These are phyloP conservation scores for Emydocephalus ijimae DNA, from an alignment of 2,113 vertebrate genomes.

Conservation along the genomic window DNA sequence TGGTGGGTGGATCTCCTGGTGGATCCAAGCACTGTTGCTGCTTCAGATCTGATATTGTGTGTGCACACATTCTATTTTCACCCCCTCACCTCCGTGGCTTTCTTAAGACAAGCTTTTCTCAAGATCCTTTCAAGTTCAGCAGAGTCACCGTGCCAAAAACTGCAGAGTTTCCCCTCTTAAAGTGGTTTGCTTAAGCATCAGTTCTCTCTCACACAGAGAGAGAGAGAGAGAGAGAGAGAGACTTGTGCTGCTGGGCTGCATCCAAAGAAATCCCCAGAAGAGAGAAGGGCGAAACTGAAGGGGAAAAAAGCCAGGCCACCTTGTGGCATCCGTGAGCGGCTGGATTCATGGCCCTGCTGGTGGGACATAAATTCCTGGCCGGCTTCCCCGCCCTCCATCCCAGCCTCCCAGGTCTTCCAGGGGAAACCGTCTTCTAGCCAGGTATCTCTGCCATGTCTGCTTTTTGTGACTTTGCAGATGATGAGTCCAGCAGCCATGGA, in stretches of 20 bases:
- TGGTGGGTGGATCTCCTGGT: background rate
- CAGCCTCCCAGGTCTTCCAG: constrained; percentile 46
- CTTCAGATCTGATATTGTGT: background rate
- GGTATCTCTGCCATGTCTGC: constrained; percentile 49
- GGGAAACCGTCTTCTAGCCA: background rate
- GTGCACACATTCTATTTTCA: background rate
- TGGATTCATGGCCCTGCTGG: background rate
- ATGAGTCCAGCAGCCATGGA: constrained; percentile 82
- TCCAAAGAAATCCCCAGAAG: constrained; percentile 35
- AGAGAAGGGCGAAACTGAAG: background rate
- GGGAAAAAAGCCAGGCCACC: background rate
- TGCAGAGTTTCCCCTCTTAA: background rate
- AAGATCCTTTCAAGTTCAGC: background rate
- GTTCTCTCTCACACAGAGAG: no score
- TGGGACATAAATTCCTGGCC: constrained; percentile 52
- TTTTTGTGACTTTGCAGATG: constrained; percentile 80
- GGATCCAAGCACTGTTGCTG: background rate
- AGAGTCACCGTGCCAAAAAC: background rate
- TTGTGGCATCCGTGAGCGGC: background rate
- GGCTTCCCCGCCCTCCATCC: constrained; percentile 57
- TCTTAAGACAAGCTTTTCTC: background rate
- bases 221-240: no score
- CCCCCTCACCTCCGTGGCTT: background rate
- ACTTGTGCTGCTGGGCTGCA: background rate
- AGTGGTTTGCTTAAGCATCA: background rate